A percentile compares a stretch with the other conserved stretches of the same genome.
Conservation (phyloP, 2,888 invertebrate species). For the Cephus pygmeus region DNA sequence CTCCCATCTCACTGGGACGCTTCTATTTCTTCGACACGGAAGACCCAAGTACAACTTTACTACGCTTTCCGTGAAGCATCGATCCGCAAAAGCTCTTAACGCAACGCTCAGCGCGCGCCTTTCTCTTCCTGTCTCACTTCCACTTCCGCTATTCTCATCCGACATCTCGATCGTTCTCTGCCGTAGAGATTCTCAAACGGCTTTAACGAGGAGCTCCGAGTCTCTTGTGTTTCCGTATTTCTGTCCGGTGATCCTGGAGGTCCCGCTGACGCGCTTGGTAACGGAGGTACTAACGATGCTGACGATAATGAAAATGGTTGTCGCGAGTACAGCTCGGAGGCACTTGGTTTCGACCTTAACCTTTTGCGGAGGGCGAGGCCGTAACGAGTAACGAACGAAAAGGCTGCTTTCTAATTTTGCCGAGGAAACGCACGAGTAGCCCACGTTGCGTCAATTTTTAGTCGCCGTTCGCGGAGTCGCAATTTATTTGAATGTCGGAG, state of each 20-base stretch:
- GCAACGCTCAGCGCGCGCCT: not conserved
- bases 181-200: not conserved
- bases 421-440: not conserved
- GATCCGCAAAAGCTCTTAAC: not conserved
- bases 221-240: not conserved
- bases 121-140: not conserved
- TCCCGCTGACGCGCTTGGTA: too few species aligned
- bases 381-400: constrained; percentile 6
- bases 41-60: not conserved
- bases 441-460: not conserved
- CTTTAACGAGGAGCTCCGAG: not conserved
- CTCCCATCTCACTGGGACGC: not conserved
- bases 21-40: not conserved
- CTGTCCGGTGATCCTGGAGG: not conserved
- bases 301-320: not conserved
- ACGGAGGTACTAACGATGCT: not conserved
- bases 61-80: not conserved
- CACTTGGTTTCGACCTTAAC: constrained; percentile 14
- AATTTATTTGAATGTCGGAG: not conserved
- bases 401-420: constrained; percentile 37
- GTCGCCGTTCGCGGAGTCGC: not conserved
- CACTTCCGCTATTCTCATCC: not conserved
- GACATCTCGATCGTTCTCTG: not conserved
- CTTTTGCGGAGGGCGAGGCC: constrained; percentile 21
- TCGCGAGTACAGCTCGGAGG: not conserved